Base-by-base conservation (phyloP, 1,140 invertebrate genomes). In the Nephotettix cincticeps region DNA sequence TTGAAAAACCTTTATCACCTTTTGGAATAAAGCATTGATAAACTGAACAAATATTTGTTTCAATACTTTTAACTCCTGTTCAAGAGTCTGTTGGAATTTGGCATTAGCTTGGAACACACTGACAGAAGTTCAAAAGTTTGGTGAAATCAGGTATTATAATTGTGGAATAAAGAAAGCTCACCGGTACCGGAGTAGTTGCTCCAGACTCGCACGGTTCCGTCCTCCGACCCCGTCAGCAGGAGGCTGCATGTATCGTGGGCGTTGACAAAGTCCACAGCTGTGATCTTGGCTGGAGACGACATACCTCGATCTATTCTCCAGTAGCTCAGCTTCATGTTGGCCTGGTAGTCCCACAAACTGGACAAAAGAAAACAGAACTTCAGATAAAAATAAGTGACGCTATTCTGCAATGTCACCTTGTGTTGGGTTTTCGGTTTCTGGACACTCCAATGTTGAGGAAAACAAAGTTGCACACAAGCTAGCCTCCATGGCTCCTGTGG, bases 251-350 rank as follows among this genome's bases (percentile, higher is more conserved):
- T 84, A 78, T 95, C 92, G 78, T 97, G 94, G 65, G 90, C 85
- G 83, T 98, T 97, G n/a, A 97, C 81, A 80, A 95, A 95, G 75
- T 96, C 90, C 32, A 97, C 82, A 36, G 91, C 85, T 9, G 93
- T 92, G 43, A 98, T 89, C 61, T 89, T 87, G 76, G 28, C 78
- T 19, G 68, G 51, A 29, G 83, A 73, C 79, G 54, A 32, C 45
- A 77, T 75, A 77, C 78, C 79, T 21, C 78, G 70, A 61, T 78
- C 80, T 71, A 76, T 81, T 81, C 80, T 74, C 80, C 80, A 81
- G 75, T 86, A 85, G 25, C 84, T 86, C 68, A 90, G 79, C 81
- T 87, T 89, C 11, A 86, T 83, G 45, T 86, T 86, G 65, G 84
- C 87, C 74, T 87, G 86, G 86, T 88, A 91, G 79, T 91, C 89